Percentiles rank a stretch among this genome's conserved stretches.
These are phyloP conservation scores for Hippoglossus stenolepis DNA, from an alignment of 2,113 vertebrate species.

Conservation along the genomic window DNA sequence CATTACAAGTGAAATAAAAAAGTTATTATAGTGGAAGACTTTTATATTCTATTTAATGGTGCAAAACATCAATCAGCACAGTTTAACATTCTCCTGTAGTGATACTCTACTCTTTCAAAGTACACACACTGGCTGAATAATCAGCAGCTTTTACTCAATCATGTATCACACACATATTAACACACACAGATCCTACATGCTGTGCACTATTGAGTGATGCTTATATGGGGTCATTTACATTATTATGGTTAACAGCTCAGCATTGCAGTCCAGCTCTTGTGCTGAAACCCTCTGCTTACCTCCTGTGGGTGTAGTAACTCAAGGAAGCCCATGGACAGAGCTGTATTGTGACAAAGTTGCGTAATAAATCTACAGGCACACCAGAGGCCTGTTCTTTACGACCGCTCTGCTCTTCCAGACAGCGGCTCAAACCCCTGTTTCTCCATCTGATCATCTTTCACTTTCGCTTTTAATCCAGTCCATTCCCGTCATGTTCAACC, in stretches of 20 bases:
- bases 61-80: slow-evolving; percentile 12
- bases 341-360: slow-evolving; percentile 13
- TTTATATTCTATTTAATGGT: slow-evolving; percentile 5
- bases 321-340: slow-evolving; percentile 3
- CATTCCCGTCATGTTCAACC: neutral
- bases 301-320: neutral
- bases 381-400: slow-evolving; percentile 9
- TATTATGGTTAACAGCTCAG: neutral
- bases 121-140: neutral
- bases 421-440: neutral
- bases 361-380: neutral
- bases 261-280: neutral
- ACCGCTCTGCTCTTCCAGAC: neutral
- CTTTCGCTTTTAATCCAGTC: neutral
- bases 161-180: neutral
- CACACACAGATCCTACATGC: neutral
- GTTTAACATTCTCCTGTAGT: neutral
- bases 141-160: neutral
- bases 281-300: neutral
- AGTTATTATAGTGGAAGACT: neutral
- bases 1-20: slow-evolving; percentile 16
- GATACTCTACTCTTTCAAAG: neutral
- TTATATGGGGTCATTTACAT: neutral
- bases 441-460: neutral
- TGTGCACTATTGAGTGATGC: neutral